Percentiles rank a stretch among this genome's conserved stretches.
These are phyloP conservation scores for Engystomops pustulosus DNA, from an alignment of 2,113 vertebrate genomes.

Conservation along the genomic window DNA sequence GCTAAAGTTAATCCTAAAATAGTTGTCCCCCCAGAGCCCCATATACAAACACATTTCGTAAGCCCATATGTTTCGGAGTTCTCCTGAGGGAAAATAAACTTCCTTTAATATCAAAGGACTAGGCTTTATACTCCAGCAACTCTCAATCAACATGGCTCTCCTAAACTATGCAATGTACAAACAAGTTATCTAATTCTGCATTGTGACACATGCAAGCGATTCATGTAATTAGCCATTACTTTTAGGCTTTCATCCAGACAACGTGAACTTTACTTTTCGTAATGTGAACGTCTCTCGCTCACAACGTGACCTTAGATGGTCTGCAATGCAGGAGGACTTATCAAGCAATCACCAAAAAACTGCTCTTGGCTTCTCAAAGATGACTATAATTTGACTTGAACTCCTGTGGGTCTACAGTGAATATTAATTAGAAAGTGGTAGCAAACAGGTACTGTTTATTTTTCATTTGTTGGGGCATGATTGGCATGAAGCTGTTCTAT, in stretches of 20 bases:
- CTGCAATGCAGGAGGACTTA: background rate
- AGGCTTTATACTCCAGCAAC: background rate
- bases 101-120: background rate
- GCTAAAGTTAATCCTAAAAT: slow-evolving; percentile 15
- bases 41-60: background rate
- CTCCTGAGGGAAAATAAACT: background rate
- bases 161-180: slow-evolving; percentile 16
- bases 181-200: slow-evolving; percentile 3
- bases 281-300: background rate
- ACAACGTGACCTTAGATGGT: background rate
- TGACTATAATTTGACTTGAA: background rate
- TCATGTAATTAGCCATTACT: slow-evolving; percentile 11
- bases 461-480: too few relatives aligned
- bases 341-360: background rate
- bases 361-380: background rate
- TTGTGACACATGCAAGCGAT: background rate
- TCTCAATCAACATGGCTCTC: background rate
- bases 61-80: background rate
- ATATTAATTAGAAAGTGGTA: background rate
- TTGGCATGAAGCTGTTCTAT: too few relatives aligned
- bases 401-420: background rate
- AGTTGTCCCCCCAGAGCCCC: background rate
- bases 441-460: background rate
- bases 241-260: background rate
- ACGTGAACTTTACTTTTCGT: slow-evolving; percentile 2